Conservation (phyloP, 92 coral and sea anemone species). For the Actinostola sp. region DNA sequence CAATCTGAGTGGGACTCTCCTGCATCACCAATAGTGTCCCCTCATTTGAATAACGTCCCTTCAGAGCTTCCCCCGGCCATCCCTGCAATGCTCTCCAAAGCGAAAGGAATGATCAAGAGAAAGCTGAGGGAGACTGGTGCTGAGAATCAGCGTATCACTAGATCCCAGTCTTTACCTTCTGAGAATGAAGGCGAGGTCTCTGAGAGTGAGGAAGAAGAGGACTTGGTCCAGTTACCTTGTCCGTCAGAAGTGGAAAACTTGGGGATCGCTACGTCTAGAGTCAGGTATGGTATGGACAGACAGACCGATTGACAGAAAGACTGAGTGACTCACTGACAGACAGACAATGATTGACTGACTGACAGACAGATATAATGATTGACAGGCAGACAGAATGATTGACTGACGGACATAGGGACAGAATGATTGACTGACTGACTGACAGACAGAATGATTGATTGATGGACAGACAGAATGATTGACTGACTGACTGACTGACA, state of each 20-base stretch:
- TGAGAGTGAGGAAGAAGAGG: constrained; percentile 23
- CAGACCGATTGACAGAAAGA: background rate
- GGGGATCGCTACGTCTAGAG: constrained; percentile 8
- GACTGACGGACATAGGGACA: background rate
- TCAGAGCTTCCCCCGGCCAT: constrained; percentile 66
- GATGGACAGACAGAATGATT: constrained; percentile 1
- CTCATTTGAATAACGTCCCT: constrained; percentile 17
- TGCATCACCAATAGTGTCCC: constrained; percentile 9
- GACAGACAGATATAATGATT: background rate
- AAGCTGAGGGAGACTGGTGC: constrained; percentile 47
- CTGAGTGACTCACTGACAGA: background rate
- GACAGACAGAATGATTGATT: background rate
- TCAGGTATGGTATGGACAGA: constrained; percentile 14
- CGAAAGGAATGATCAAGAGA: constrained; percentile 68
- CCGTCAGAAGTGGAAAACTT: constrained; percentile 23
- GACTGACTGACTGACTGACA: background rate
- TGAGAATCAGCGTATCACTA: constrained; percentile 3
- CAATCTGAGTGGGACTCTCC: constrained; percentile 25
- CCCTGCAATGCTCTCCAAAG: constrained; percentile 73
- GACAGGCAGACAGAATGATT: background rate
- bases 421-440: background rate
- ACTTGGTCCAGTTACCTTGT: constrained; percentile 9
- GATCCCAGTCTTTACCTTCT: constrained; percentile 22
- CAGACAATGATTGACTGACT: no score
- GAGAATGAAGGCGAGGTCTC: constrained; percentile 12